Conservation (phyloP, 2,888 invertebrate species). For the Blera fallax region DNA sequence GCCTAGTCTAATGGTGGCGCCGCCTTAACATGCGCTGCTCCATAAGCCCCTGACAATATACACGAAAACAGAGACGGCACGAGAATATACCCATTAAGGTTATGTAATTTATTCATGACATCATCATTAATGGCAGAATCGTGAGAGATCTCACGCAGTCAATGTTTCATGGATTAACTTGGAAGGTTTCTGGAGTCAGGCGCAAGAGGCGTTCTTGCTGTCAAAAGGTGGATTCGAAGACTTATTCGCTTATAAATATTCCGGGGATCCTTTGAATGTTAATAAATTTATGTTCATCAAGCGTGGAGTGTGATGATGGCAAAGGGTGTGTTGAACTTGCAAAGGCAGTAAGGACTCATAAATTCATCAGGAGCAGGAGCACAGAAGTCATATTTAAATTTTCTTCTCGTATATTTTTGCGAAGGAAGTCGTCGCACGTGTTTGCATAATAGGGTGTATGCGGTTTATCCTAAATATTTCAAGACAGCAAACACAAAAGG, state of each 20-base stretch:
- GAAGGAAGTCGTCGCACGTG: constrained; percentile 61
- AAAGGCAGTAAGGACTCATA: constrained; percentile 41
- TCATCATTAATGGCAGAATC: constrained; percentile 71
- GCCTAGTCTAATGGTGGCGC: constrained; percentile 1
- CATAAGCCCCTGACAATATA: constrained; percentile 1
- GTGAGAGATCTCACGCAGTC: constrained; percentile 68
- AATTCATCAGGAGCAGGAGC: constrained; percentile 67
- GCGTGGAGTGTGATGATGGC: constrained; percentile 34
- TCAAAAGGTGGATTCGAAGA: constrained; percentile 56
- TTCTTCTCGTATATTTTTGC: constrained; percentile 30
- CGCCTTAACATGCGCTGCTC: constrained; percentile 38
- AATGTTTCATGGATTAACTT: constrained; percentile 59
- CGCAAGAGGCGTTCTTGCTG: constrained; percentile 31
- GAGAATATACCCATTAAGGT: constrained; percentile 65
- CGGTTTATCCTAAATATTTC: constrained; percentile 28
- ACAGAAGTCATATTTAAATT: constrained; percentile 66
- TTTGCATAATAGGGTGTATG: constrained; percentile 47
- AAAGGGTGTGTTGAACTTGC: constrained; percentile 29
- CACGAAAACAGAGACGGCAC: constrained; percentile 8
- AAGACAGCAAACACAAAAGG: constrained; percentile 12
- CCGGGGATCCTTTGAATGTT: constrained; percentile 71
- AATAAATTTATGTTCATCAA: constrained; percentile 72
- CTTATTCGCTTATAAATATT: constrained; percentile 68
- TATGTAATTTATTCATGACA: constrained; percentile 73
- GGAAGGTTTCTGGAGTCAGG: constrained; percentile 22